Evolutionary conservation across 2,888 invertebrate genomes (phyloP).

Genomic region (Philopedon plagiatum): DNA sequence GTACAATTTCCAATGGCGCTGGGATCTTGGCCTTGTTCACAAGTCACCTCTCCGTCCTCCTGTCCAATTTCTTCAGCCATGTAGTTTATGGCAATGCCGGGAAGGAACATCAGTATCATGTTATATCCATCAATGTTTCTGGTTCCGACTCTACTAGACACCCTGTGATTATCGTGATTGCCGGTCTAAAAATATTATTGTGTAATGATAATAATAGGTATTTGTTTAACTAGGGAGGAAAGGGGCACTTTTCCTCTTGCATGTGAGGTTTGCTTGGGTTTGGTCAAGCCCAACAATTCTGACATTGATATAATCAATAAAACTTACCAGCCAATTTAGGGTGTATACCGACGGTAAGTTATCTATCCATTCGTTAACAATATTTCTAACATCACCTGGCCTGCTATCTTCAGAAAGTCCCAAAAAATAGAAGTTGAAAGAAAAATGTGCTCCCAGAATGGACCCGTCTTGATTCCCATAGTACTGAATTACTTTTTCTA

Average conservation of each 20-base stretch:
- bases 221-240: no score
- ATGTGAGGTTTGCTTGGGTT: no score
- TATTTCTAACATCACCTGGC: conserved; percentile 74
- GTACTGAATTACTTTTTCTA: conserved; percentile 75
- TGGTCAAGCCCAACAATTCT: no score
- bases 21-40: conserved; percentile 71
- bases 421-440: conserved; percentile 84
- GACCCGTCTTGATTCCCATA: conserved; percentile 73
- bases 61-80: conserved; percentile 89
- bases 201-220: no score
- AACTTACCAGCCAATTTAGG: conserved; percentile 85
- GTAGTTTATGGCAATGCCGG: conserved; percentile 89
- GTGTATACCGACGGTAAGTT: conserved; percentile 73
- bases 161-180: conserved; percentile 82
- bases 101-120: conserved; percentile 84
- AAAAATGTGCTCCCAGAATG: conserved; percentile 77
- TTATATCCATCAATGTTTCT: conserved; percentile 83
- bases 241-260: no score
- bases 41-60: conserved; percentile 72
- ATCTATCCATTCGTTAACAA: conserved; percentile 76
- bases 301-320: no score
- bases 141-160: conserved; percentile 78
- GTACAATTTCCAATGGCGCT: conserved; percentile 64
- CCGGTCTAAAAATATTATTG: conserved; percentile 77
- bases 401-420: conserved; percentile 73